Conservation (phyloP, 2,797 vertebrate species). For the Mormyrops attenuatus region DNA sequence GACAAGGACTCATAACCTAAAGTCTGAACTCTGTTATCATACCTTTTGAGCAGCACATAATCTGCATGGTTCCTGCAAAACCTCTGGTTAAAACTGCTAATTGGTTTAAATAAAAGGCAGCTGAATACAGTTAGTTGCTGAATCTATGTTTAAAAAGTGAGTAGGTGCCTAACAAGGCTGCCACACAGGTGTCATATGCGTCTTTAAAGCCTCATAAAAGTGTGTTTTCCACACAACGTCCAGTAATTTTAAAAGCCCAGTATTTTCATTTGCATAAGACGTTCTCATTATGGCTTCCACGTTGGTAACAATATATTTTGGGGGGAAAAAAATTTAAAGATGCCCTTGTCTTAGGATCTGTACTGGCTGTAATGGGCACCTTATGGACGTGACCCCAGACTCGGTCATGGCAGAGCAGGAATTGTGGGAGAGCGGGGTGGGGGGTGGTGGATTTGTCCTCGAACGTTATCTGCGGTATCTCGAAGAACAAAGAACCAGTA, state of each 20-base stretch:
- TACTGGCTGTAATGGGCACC: background rate
- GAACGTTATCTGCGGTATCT: background rate
- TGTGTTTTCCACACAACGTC: background rate
- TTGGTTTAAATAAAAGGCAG: background rate
- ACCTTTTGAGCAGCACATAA: background rate
- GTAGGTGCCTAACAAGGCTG: background rate
- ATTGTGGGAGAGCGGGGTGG: background rate
- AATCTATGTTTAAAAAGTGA: background rate
- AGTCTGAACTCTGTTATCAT: background rate
- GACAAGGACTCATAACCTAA: background rate
- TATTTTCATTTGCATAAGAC: background rate
- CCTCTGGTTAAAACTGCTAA: background rate
- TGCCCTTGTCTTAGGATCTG: background rate
- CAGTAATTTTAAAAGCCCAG: background rate
- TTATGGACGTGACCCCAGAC: background rate
- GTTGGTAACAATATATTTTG: background rate
- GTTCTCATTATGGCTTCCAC: background rate
- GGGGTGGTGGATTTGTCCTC: background rate
- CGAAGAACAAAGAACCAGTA: background rate
- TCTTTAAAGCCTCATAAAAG: background rate
- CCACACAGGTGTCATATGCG: background rate
- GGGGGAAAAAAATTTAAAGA: background rate
- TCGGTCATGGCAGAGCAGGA: background rate
- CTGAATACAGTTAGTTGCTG: background rate
- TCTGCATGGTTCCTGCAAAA: background rate